A percentile compares a stretch with the other conserved stretches of the same genome.
phyloP scores from a whole-genome alignment of 2,888 invertebrate genomes.

The Cosmorhoe ocellata region DNA sequence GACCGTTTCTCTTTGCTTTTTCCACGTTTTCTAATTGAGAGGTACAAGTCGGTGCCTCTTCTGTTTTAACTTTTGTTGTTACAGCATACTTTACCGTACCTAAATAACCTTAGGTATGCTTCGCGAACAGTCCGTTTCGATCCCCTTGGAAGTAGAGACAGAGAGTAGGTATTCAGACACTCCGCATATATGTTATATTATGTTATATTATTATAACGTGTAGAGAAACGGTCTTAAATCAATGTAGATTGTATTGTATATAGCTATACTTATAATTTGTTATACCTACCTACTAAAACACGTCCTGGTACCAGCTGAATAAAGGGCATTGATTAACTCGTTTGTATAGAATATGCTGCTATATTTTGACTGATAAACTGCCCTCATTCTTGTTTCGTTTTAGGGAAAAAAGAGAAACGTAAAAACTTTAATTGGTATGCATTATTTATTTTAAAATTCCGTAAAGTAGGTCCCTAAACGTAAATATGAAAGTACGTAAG shows the following conservation, averaged over 20 bases:
- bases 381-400: neutral
- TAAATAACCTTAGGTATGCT: conserved; percentile 2
- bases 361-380: conserved; percentile 35
- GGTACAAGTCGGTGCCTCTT: neutral
- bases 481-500: no score
- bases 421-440: no score
- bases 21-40: neutral
- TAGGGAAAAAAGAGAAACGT: no score
- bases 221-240: conserved; percentile 58
- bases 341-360: conserved; percentile 38
- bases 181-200: conserved; percentile 16
- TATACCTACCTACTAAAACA: conserved; percentile 51
- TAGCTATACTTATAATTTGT: conserved; percentile 53
- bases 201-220: no score
- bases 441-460: no score
- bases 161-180: no score
- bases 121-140: conserved; percentile 20
- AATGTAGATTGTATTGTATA: conserved; percentile 67
- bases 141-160: conserved; percentile 17
- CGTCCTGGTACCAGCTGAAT: conserved; percentile 53
- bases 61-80: neutral
- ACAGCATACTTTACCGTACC: no score
- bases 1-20: conserved; percentile 52
- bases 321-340: conserved; percentile 42
- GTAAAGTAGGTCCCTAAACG: no score